These are phyloP conservation scores for Ammodytes marinus DNA, from an alignment of 2,113 vertebrate species.

Conservation along the genomic window DNA sequence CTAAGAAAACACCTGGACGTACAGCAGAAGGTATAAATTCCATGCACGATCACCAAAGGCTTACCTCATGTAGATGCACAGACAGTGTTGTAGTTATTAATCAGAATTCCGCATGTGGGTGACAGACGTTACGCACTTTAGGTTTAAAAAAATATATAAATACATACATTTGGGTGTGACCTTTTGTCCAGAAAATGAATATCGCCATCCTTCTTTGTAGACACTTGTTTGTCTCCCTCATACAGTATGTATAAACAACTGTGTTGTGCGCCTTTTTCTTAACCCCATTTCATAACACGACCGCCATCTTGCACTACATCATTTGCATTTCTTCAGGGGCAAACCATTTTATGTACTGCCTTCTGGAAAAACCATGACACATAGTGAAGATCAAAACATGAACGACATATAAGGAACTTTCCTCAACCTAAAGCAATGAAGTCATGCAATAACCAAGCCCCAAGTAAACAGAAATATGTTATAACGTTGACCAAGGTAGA, in stretches of 20 bases:
- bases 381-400: constrained; percentile 2
- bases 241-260: background rate
- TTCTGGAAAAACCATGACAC: constrained; percentile 6
- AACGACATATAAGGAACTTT: constrained; percentile 5
- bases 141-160: too few relatives aligned
- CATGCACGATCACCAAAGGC: too few relatives aligned
- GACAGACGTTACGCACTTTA: too few relatives aligned
- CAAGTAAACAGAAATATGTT: constrained; percentile 7
- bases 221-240: background rate
- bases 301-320: background rate
- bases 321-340: constrained; percentile 19
- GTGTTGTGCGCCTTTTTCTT: background rate
- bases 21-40: too few relatives aligned
- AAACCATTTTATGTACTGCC: background rate
- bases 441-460: constrained; percentile 8
- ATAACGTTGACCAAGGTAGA: constrained; percentile 15
- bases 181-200: background rate
- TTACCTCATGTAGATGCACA: too few relatives aligned
- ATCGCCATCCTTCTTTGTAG: background rate
- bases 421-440: constrained; percentile 10
- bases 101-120: too few relatives aligned
- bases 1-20: too few relatives aligned
- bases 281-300: constrained; percentile 7
- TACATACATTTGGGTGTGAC: background rate
- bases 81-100: too few relatives aligned